Evolutionary conservation across 2,113 vertebrate genomes (phyloP), one percentile per base, ranked within the genome.

Genomic region (Monopterus albus): DNA sequence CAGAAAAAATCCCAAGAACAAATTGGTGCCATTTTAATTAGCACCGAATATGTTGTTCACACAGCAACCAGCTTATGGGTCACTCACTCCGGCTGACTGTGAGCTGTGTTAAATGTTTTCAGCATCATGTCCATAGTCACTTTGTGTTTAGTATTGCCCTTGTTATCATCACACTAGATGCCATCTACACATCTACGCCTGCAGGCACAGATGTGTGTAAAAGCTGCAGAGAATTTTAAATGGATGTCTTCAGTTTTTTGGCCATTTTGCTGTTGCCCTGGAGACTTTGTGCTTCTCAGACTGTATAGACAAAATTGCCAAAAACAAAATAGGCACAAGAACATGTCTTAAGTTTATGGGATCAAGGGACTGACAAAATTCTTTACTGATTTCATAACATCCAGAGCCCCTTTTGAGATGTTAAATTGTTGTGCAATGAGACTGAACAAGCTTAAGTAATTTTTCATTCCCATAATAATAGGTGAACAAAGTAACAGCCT

Each of bases 11-110:
- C 10, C 8, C 11, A 9, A 2, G 23, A 68, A 55, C 36, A 62
- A 56, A 31, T 26, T 12, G 35, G 45, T 43, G 0, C 28, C 38
- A 26, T 79, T 58, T 75, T 46, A 66, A 81, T 78, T 55, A 53
- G 47, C 39, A 40, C 7, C 42, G 31, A 66, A 13, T 35, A 17
- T 28, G 8, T 13, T 40, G 63, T 49, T 71, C 50, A 58, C n/a
- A 39, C 39, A 17, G 39, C 60, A 25, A 49, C 0, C 14, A 5
- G 23, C 7, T 1, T 15, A 25, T 43, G 11, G 38, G 28, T 40
- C 2, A 0, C 43, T 49, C 1, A 26, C 9, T 77, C 18, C 11
- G 64, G 58, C 4, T 25, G 18, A 23, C 18, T n/a, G 31, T 29
- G 6, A 28, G 10, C 40, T 36, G 3, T 15, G 3, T 38, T 17